Conservation (phyloP, 2,113 vertebrate genomes). For the Saccopteryx bilineata region DNA sequence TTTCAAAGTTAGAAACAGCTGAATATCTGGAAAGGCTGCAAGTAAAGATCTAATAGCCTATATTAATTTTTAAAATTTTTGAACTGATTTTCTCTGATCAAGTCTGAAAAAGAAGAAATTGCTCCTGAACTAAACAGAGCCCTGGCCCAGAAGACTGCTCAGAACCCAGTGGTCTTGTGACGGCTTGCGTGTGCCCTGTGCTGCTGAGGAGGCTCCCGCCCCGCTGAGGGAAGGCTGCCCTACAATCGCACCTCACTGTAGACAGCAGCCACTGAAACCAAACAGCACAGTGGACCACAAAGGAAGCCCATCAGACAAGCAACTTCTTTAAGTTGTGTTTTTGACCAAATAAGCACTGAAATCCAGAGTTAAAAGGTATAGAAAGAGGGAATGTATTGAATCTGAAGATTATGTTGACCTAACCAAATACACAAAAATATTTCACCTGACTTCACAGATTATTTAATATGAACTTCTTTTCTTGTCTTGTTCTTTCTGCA, state of each 20-base stretch:
- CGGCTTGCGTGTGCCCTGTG: not conserved
- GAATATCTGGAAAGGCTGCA: not conserved
- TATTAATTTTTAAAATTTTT: not conserved
- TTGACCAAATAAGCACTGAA: not conserved
- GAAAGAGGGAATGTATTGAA: not conserved
- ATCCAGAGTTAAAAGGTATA: not conserved
- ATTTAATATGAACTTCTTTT: conserved; percentile 1
- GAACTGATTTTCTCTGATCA: conserved; percentile 18
- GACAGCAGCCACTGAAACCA: not conserved
- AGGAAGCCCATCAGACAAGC: not conserved
- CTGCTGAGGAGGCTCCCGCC: not conserved
- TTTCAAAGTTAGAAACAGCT: not conserved
- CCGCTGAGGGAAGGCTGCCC: not conserved
- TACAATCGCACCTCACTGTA: not conserved
- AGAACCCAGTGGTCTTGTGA: not conserved
- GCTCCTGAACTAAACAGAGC: not conserved
- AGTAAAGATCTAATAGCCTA: not conserved
- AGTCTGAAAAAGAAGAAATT: not conserved
- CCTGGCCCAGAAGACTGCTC: not conserved
- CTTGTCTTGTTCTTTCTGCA: conserved; percentile 35
- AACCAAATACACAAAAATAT: conserved; percentile 33
- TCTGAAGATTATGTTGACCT: not conserved
- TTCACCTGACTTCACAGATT: conserved; percentile 25
- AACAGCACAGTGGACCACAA: not conserved
- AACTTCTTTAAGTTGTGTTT: conserved; percentile 13